phyloP scores from a whole-genome alignment of 2,888 invertebrate genomes.

The Rutpela maculata region DNA sequence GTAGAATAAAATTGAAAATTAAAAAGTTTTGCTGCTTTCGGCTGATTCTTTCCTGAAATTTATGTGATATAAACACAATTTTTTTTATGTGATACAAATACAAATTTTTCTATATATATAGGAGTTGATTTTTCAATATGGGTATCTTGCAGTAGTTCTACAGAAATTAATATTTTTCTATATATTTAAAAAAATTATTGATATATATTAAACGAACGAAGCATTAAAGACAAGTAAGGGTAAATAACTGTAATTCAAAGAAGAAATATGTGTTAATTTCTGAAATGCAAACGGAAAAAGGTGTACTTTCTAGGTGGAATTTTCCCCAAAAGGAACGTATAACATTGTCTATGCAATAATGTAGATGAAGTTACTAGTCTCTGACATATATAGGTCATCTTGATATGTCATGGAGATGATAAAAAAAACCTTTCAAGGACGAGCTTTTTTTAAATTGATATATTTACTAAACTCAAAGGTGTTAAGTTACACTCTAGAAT shows the following conservation, averaged over 20 bases:
- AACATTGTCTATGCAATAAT: no score
- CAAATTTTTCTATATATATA: constrained; percentile 2
- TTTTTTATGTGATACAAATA: not conserved
- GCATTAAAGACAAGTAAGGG: constrained; percentile 8
- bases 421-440: no score
- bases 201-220: not conserved
- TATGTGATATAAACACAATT: constrained; percentile 1
- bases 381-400: no score
- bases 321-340: no score
- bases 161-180: constrained; percentile 17
- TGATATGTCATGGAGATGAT: no score
- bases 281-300: no score
- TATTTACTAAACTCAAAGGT: no score
- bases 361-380: no score
- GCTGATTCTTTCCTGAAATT: not conserved
- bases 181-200: constrained; percentile 4
- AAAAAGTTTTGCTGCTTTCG: not conserved
- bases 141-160: constrained; percentile 19
- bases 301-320: no score
- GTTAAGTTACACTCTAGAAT: no score
- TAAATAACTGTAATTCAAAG: not conserved
- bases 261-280: no score
- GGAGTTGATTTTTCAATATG: not conserved
- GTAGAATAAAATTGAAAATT: not conserved
- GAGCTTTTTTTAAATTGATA: no score